A percentile compares a stretch with the other conserved stretches of the same genome.
These are phyloP conservation scores for Oncorhynchus masou DNA, from an alignment of 2,113 vertebrate species.

Conservation along the genomic window DNA sequence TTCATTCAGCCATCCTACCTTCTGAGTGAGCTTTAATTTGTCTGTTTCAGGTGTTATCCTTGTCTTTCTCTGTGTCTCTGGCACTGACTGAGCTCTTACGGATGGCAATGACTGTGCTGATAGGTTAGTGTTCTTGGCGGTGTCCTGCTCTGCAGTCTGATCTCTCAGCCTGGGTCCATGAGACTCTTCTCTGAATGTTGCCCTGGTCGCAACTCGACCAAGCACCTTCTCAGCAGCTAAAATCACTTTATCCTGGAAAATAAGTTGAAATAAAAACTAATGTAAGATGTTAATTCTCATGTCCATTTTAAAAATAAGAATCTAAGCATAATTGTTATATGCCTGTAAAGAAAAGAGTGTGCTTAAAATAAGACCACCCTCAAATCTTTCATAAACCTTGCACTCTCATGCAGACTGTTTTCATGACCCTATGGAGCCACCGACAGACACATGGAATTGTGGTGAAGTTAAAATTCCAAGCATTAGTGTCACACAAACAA, in stretches of 20 bases:
- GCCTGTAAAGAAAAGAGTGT: background rate
- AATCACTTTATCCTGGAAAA: conserved; percentile 27
- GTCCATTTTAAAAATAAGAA: background rate
- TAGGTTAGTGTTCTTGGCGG: conserved; percentile 1
- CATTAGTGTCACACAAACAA: background rate
- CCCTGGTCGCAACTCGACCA: conserved; percentile 4
- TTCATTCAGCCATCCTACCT: conserved; percentile 4
- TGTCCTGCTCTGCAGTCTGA: background rate
- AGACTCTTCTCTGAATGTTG: background rate
- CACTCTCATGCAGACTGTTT: conserved; percentile 4
- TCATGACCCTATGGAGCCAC: background rate
- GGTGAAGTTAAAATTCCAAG: background rate
- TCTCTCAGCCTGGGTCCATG: background rate
- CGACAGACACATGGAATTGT: background rate
- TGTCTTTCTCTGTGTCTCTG: conserved; percentile 4
- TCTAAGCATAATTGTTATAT: background rate
- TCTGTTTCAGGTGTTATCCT: conserved; percentile 4
- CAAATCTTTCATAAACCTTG: conserved; percentile 14
- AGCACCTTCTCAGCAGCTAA: conserved; percentile 12
- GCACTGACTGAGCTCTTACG: background rate
- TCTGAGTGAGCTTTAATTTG: conserved; percentile 8
- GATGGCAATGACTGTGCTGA: background rate
- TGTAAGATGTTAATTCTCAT: background rate
- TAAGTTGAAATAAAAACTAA: background rate
- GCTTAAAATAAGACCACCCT: background rate